Evolutionary conservation across 2,797 vertebrate species (phyloP).

Genomic region (Dipus sagitta): DNA sequence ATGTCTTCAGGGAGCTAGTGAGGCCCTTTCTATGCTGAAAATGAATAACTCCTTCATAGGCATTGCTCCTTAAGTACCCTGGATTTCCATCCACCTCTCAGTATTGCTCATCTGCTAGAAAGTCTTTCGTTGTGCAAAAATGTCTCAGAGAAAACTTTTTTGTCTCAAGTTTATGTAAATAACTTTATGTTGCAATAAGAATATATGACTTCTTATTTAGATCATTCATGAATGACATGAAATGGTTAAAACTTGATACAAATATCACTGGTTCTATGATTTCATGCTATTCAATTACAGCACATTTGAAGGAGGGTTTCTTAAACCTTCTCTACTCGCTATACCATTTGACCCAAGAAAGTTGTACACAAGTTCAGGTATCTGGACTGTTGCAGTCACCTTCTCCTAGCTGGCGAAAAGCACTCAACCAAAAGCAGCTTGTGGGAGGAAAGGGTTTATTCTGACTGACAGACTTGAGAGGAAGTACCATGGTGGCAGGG

Average conservation of each 20-base stretch:
- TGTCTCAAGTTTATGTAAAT: neutral
- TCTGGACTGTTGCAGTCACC: too few relatives aligned
- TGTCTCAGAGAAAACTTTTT: neutral
- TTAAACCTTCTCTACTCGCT: too few relatives aligned
- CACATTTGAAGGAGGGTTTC: too few relatives aligned
- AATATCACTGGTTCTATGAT: neutral
- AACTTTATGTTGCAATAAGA: neutral
- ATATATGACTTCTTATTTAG: neutral
- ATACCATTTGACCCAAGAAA: neutral
- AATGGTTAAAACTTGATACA: neutral
- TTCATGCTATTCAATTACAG: neutral
- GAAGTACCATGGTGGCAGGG: too few relatives aligned
- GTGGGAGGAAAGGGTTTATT: too few relatives aligned
- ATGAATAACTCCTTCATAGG: neutral
- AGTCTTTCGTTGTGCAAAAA: neutral
- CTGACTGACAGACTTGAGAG: too few relatives aligned
- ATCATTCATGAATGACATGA: neutral
- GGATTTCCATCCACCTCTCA: neutral
- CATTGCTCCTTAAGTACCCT: neutral
- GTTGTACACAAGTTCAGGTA: neutral
- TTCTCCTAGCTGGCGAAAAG: too few relatives aligned
- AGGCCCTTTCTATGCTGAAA: neutral
- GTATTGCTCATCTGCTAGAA: neutral
- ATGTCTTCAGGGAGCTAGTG: conserved; percentile 22
- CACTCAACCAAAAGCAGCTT: too few relatives aligned